Conservation (phyloP, 2,797 vertebrate species). For the Gadopsis bispinosus region DNA sequence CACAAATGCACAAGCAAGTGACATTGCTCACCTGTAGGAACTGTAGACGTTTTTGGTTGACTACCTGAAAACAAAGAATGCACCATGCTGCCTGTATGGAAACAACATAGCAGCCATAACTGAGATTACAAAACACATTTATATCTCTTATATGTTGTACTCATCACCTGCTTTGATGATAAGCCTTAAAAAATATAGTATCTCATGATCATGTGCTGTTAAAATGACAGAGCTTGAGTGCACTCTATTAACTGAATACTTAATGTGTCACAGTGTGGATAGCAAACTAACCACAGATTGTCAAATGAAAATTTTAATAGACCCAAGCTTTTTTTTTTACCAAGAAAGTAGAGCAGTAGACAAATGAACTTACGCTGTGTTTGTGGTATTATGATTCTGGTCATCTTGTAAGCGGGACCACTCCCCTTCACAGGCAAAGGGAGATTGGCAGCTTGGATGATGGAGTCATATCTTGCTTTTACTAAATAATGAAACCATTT, state of each 20-base stretch:
- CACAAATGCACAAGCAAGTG: not conserved
- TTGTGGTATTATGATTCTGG: fast-evolving
- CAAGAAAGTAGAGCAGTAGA: not conserved
- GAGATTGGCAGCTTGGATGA: constrained; percentile 36
- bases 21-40: constrained; percentile 15
- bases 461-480: fast-evolving
- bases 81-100: not conserved
- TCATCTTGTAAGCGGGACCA: fast-evolving
- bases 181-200: not conserved
- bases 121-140: not conserved
- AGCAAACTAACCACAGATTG: not conserved
- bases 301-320: not conserved
- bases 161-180: not conserved
- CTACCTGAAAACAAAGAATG: not conserved
- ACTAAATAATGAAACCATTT: constrained; percentile 65
- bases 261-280: not conserved
- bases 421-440: not conserved
- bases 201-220: not conserved
- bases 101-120: not conserved
- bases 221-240: not conserved
- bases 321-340: no score
- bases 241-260: not conserved
- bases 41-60: fast-evolving
- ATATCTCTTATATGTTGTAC: not conserved
- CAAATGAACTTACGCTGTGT: constrained; percentile 6